A percentile compares a stretch with the other conserved stretches of the same genome.
These are phyloP conservation scores for Gambusia yucatana DNA, from an alignment of 2,797 vertebrate species.

Conservation along the genomic window DNA sequence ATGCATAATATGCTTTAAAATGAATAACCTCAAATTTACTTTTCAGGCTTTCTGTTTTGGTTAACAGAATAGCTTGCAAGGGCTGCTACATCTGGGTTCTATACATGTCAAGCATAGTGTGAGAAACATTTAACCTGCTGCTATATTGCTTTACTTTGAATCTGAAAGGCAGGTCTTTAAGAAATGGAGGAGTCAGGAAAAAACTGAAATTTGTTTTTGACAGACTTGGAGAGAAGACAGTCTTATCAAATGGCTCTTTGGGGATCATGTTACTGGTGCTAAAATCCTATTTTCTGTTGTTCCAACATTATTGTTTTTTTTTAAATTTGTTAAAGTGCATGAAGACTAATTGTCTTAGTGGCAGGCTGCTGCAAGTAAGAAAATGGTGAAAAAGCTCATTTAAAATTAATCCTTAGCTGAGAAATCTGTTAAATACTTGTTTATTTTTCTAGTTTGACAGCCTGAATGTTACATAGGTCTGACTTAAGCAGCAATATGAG, in stretches of 20 bases:
- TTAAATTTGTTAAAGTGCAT: neutral
- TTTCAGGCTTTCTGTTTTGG: neutral
- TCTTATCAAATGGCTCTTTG: neutral
- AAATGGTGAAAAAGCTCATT: neutral
- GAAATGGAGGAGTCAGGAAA: neutral
- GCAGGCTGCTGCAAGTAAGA: neutral
- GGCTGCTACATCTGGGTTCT: neutral
- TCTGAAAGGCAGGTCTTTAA: neutral
- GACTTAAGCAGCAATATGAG: neutral
- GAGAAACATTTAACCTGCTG: neutral
- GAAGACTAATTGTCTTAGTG: neutral
- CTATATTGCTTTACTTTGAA: neutral
- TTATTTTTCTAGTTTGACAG: neutral
- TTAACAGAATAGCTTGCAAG: neutral
- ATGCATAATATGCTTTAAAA: slow-evolving; percentile 60
- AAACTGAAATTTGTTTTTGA: neutral
- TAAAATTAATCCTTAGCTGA: neutral
- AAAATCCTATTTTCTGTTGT: neutral
- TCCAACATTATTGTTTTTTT: neutral
- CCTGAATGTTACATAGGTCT: neutral
- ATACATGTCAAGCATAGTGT: neutral
- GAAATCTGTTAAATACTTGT: neutral
- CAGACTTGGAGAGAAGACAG: neutral
- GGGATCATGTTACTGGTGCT: neutral
- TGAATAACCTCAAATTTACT: slow-evolving; percentile 45